Conservation (phyloP, 2,888 invertebrate species). For the Leptogaster cylindrica region DNA sequence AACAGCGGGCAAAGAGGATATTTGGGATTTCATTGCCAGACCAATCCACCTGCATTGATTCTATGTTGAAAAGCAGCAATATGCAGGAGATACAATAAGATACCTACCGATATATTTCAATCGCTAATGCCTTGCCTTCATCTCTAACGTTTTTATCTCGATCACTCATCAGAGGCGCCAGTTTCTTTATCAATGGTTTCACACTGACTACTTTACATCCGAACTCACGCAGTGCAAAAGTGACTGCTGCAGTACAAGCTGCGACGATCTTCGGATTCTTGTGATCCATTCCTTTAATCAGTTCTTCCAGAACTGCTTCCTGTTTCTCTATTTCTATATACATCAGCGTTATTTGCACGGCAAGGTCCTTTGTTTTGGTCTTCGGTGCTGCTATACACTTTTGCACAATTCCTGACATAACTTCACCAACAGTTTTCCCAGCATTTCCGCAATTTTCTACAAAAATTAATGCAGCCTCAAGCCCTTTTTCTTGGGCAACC, state of each 20-base stretch:
- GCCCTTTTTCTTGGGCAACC: conserved; percentile 92
- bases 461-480: conserved; percentile 89
- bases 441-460: conserved; percentile 89
- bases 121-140: conserved; percentile 87
- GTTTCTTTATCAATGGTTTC: conserved; percentile 88
- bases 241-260: conserved; percentile 78
- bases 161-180: conserved; percentile 83
- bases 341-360: conserved; percentile 88
- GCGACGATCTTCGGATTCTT: conserved; percentile 96
- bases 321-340: conserved; percentile 96
- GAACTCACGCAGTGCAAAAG: conserved; percentile 83
- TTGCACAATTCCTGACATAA: conserved; percentile 83
- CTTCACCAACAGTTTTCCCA: conserved; percentile 87
- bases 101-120: conserved; percentile 84
- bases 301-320: conserved; percentile 86
- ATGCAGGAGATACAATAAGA: conserved; percentile 12
- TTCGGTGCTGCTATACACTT: conserved; percentile 94
- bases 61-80: conserved; percentile 8
- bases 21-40: conserved; percentile 80
- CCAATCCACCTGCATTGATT: conserved; percentile 77
- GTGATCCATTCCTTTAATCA: conserved; percentile 91
- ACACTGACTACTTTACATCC: conserved; percentile 89
- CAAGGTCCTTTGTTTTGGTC: conserved; percentile 89
- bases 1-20: conserved; percentile 85
- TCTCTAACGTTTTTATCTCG: conserved; percentile 91